Conservation (phyloP, 2,888 invertebrate species). For the Sphaerophoria taeniata region DNA sequence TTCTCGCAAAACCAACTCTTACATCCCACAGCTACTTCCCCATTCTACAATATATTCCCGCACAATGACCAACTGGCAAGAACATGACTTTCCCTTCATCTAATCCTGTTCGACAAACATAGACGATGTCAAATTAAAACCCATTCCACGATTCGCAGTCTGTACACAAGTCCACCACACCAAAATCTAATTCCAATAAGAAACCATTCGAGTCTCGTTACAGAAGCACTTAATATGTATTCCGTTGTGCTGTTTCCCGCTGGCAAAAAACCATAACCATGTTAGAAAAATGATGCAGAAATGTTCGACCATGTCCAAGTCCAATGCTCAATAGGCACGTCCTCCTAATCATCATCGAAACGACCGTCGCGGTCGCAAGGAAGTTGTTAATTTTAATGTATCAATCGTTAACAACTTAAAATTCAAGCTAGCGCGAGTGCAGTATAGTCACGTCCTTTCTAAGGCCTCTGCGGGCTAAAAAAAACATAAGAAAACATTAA, state of each 20-base stretch:
- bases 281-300: conserved; percentile 27
- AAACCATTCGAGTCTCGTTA: neutral
- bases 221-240: conserved; percentile 28
- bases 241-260: conserved; percentile 31
- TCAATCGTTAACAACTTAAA: conserved; percentile 50
- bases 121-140: conserved; percentile 22
- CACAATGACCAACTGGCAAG: conserved; percentile 37
- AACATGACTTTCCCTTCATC: conserved; percentile 44
- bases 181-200: conserved; percentile 55
- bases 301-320: conserved; percentile 7
- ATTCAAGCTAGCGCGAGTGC: conserved; percentile 11
- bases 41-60: neutral
- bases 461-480: neutral
- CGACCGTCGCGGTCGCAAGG: conserved; percentile 48
- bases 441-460: conserved; percentile 66
- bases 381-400: conserved; percentile 71
- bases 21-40: too few relatives aligned
- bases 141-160: conserved; percentile 52
- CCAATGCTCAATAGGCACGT: conserved; percentile 49
- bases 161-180: conserved; percentile 54
- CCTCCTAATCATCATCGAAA: conserved; percentile 17
- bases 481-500: conserved; percentile 48
- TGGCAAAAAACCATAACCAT: neutral
- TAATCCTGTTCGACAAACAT: too few relatives aligned
- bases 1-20: too few relatives aligned